A percentile compares a stretch with the other conserved stretches of the same genome.
These are phyloP conservation scores for Upupa epops DNA, from an alignment of 2,113 vertebrate species.

Conservation along the genomic window DNA sequence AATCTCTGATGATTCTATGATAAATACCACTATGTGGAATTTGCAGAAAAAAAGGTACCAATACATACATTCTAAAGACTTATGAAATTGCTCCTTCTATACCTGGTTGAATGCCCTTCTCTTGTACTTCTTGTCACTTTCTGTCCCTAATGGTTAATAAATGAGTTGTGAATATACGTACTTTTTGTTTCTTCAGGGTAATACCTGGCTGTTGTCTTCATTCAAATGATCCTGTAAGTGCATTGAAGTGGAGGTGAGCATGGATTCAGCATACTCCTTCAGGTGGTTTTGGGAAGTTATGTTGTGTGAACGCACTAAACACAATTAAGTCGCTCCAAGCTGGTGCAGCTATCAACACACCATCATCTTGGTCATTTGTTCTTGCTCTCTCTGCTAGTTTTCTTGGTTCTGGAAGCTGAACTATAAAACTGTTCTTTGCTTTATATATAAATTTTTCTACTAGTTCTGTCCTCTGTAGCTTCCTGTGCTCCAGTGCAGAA, in stretches of 20 bases:
- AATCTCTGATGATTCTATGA: no score
- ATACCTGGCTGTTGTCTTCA: background rate
- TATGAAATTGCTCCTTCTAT: background rate
- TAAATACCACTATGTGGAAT: background rate
- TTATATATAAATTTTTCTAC: background rate
- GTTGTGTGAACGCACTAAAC: background rate
- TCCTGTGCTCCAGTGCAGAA: background rate
- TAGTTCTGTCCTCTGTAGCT: background rate
- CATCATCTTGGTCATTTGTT: rapidly evolving
- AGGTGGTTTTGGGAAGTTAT: background rate
- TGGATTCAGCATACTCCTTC: background rate
- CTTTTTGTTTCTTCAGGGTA: background rate
- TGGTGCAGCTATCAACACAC: no score
- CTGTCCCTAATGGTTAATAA: background rate
- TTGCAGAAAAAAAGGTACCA: background rate
- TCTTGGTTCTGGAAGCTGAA: background rate
- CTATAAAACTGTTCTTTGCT: background rate
- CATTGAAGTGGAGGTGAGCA: background rate
- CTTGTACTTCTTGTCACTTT: background rate
- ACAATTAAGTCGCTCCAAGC: no score
- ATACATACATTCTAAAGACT: background rate
- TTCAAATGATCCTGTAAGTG: background rate
- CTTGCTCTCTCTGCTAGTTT: background rate
- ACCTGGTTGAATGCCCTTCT: background rate
- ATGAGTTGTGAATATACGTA: background rate